Percentiles rank a stretch among this genome's conserved stretches.
phyloP scores from a whole-genome alignment of 2,888 invertebrate genomes.

The Euplexia lucipara region DNA sequence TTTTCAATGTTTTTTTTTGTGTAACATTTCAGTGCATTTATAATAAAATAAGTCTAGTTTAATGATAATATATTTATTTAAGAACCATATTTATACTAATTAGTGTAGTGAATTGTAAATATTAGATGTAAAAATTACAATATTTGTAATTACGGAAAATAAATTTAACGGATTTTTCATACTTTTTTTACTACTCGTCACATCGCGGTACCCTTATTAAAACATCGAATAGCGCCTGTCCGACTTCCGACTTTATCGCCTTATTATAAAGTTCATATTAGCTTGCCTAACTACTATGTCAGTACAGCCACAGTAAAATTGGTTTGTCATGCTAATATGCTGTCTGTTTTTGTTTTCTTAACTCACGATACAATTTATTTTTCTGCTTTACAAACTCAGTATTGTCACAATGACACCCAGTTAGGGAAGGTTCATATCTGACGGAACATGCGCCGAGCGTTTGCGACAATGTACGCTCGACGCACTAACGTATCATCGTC shows the following conservation, averaged over 20 bases:
- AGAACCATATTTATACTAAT: conserved; percentile 82
- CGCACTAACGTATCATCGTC: too few relatives aligned
- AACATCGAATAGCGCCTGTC: not conserved
- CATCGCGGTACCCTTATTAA: not conserved
- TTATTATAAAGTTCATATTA: conserved; percentile 23
- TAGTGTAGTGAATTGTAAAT: conserved; percentile 85
- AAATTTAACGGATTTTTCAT: conserved; percentile 76
- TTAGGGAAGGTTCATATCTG: too few relatives aligned
- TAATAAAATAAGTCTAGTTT: conserved; percentile 70
- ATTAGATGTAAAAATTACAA: conserved; percentile 86
- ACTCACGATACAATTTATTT: too few relatives aligned
- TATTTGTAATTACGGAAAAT: conserved; percentile 87
- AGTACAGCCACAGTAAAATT: too few relatives aligned
- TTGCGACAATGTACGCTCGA: too few relatives aligned
- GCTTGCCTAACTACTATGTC: not conserved
- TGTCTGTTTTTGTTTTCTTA: too few relatives aligned
- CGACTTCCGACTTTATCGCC: not conserved
- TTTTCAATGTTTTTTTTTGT: conserved; percentile 77
- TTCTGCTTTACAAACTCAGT: too few relatives aligned
- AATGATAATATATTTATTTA: conserved; percentile 82
- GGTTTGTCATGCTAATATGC: too few relatives aligned
- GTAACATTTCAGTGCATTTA: conserved; percentile 87
- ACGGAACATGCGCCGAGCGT: too few relatives aligned
- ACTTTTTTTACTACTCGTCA: conserved; percentile 34
- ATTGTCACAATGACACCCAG: too few relatives aligned